Base-by-base conservation (phyloP, 1,140 invertebrate genomes). In the Theocolax elegans region DNA sequence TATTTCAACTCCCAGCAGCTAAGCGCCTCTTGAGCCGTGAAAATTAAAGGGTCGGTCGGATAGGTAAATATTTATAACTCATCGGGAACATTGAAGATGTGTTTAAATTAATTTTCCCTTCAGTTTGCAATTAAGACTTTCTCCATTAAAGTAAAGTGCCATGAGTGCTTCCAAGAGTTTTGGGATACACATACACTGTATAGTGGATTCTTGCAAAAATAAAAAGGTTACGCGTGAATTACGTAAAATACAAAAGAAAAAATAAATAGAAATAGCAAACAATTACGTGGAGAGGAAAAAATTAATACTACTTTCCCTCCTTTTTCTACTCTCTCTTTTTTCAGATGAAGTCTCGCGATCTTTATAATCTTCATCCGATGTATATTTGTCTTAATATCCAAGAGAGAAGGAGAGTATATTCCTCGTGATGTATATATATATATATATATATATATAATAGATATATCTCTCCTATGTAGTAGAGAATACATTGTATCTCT, bases 41-140 rank as follows among this genome's bases (percentile, higher is more conserved):
- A 42, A 48, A 48, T 48, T 35, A 48, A 62, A 31, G 17, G 59
- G 40, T 60, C 40, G 40, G 23, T 10, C n/a, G n/a, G 44, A n/a
- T 42, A 15, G 8, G 44, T 49, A 49, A 63, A 63, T 64, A 64
- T 64, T 64, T 64, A 51, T 38, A 53, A 64, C 29, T 64, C 62
- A 64, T 64, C 48, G 27, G 7, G 1, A 46, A 19, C 48, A 10
- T n/a, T 21, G 29, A 13, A n/a, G 23, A 64, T 12, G 48, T 53
- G 29, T 53, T 64, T 25, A 46, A 42, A 66, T 54, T 54, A 66
- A 66, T 66, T 66, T 56, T 51, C 62, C 0, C 13, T 38, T 38
- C 9, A 19, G 9, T 35, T 62, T 27, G 25, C 44, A 63, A 63
- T 63, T 17, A 63, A 35, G 29, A 60, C 40, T 60, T 60, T 60